Conservation (phyloP, 2,797 vertebrate species). For the Simalia tracyae region DNA sequence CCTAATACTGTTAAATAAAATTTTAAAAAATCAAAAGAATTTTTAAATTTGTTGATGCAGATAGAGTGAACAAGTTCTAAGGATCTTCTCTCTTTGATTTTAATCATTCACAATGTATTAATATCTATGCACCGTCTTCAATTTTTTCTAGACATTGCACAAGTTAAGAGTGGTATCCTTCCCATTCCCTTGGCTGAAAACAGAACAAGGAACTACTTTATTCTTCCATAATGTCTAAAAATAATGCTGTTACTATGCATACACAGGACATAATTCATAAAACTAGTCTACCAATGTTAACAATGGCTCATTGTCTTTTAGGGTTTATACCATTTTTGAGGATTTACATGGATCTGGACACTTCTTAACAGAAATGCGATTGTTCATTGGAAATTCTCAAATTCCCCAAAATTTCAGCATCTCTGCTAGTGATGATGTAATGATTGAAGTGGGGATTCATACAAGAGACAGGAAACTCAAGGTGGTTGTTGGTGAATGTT, state of each 20-base stretch:
- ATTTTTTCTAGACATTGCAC: not conserved
- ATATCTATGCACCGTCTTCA: not conserved
- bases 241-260: accelerated
- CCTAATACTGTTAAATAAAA: not conserved
- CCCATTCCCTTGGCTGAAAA: not conserved
- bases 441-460: slow-evolving; percentile 83
- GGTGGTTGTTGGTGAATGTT: slow-evolving; percentile 86
- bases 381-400: slow-evolving; percentile 79
- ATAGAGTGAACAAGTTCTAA: not conserved
- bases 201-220: accelerated
- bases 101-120: not conserved
- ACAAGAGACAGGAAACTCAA: slow-evolving; percentile 77
- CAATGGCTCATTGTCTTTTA: slow-evolving; percentile 54
- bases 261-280: not conserved
- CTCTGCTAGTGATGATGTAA: slow-evolving; percentile 78
- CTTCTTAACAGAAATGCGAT: slow-evolving; percentile 81
- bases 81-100: not conserved
- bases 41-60: not conserved
- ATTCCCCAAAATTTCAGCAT: slow-evolving; percentile 82
- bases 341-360: slow-evolving; percentile 77
- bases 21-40: not conserved
- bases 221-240: not conserved
- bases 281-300: not conserved
- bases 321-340: slow-evolving; percentile 77
- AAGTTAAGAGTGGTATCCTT: not conserved